Evolutionary conservation across 2,113 vertebrate genomes (phyloP).

Genomic region (Bombycilla garrulus): DNA sequence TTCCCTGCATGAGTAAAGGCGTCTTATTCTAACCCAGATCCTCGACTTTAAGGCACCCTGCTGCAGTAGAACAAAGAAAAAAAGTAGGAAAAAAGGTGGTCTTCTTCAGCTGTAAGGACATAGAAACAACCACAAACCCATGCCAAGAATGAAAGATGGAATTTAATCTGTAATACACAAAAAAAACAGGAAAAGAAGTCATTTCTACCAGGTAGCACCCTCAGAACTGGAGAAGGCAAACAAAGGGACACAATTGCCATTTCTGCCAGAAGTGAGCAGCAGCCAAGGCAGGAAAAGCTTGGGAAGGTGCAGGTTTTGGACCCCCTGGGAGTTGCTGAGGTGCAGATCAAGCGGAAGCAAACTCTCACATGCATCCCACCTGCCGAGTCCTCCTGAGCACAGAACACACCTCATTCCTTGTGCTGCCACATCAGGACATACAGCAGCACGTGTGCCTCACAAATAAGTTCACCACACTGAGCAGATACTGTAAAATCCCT

Average conservation of each 20-base stretch:
- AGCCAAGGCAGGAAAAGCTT: not conserved
- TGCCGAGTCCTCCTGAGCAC: not conserved
- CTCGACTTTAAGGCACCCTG: too few species aligned
- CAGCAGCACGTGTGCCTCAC: not conserved
- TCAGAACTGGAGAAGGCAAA: not conserved
- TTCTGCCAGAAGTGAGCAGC: not conserved
- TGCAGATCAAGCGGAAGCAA: not conserved
- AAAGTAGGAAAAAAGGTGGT: too few species aligned
- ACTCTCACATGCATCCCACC: rapidly evolving
- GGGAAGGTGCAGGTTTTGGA: not conserved
- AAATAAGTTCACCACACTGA: not conserved
- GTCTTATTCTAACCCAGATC: too few species aligned
- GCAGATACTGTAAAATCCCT: not conserved
- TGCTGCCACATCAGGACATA: not conserved
- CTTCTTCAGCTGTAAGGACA: not conserved
- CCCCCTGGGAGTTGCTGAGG: not conserved
- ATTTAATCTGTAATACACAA: not conserved
- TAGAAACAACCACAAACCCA: not conserved
- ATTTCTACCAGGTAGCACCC: not conserved
- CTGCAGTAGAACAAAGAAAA: not conserved
- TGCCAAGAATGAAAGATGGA: not conserved
- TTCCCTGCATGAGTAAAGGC: too few species aligned
- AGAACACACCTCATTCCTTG: not conserved
- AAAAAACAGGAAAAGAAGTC: not conserved
- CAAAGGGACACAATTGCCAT: not conserved